Conservation (phyloP, 2,113 vertebrate genomes). For the Prolemur simus region DNA sequence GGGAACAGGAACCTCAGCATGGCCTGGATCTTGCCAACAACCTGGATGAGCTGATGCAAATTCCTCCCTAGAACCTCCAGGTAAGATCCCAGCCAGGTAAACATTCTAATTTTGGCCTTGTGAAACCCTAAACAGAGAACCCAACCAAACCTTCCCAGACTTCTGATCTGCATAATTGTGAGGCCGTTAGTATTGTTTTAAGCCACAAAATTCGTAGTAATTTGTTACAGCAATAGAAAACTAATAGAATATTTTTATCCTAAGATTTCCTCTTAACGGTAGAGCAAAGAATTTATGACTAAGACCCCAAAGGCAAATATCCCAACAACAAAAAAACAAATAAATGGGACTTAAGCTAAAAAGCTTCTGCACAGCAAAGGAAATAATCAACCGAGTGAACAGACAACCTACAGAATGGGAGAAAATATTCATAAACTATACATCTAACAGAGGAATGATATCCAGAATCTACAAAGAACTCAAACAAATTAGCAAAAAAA, state of each 20-base stretch:
- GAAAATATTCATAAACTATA: too few relatives aligned
- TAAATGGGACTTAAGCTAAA: too few relatives aligned
- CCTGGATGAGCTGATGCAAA: not conserved
- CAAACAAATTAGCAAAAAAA: too few relatives aligned
- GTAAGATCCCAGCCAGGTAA: not conserved
- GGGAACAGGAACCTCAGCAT: not conserved
- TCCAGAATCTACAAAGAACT: too few relatives aligned
- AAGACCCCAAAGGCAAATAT: too few relatives aligned
- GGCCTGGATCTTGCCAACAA: not conserved
- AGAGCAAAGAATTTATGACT: not conserved
- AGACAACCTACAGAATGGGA: too few relatives aligned
- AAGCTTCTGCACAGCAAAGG: too few relatives aligned
- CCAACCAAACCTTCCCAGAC: not conserved
- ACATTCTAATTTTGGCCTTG: too few relatives aligned
- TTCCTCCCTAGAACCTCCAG: not conserved
- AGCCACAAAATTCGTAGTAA: not conserved
- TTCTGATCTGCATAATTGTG: not conserved
- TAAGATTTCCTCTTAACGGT: not conserved
- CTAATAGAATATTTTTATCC: not conserved
- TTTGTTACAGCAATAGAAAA: not conserved
- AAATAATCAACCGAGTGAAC: too few relatives aligned
- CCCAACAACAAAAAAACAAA: too few relatives aligned
- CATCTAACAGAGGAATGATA: too few relatives aligned
- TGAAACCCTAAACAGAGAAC: not conserved
- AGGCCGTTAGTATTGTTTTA: not conserved